A percentile compares a stretch with the other conserved stretches of the same genome.
These are phyloP conservation scores for Prionailurus bengalensis DNA, from an alignment of 2,113 vertebrate genomes.

Conservation along the genomic window DNA sequence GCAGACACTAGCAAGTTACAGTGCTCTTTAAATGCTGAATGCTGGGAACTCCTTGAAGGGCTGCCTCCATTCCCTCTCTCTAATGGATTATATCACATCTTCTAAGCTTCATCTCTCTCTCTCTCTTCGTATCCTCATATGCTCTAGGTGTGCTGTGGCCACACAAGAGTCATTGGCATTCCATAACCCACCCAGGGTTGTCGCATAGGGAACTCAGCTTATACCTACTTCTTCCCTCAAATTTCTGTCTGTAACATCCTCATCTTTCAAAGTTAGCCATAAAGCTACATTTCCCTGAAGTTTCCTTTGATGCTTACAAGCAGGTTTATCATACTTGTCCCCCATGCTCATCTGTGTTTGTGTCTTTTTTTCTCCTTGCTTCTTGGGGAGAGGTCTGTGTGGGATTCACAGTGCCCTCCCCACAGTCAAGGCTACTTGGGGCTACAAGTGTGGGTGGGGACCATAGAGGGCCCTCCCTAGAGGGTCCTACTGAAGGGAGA, in stretches of 20 bases:
- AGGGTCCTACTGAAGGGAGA: not conserved
- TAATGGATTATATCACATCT: not conserved
- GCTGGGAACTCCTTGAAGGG: not conserved
- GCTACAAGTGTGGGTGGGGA: too few species aligned
- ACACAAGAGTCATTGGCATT: not conserved
- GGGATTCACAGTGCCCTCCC: not conserved
- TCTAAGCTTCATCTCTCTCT: not conserved
- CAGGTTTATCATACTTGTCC: not conserved
- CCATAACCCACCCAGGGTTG: not conserved
- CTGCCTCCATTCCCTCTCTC: not conserved
- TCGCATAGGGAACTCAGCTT: not conserved
- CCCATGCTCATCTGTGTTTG: not conserved
- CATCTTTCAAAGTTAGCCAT: not conserved
- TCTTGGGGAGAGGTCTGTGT: not conserved
- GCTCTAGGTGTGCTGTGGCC: not conserved
- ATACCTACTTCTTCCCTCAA: not conserved
- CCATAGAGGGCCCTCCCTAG: not conserved
- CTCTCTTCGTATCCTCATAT: not conserved
- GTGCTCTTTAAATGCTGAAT: not conserved
- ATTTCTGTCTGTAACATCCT: not conserved
- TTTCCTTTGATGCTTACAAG: not conserved
- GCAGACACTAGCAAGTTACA: not conserved
- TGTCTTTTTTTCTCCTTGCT: not conserved
- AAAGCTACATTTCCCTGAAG: not conserved
- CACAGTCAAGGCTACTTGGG: not conserved